Conservation (phyloP, 2,888 invertebrate species). For the Ochlodes sylvanus region DNA sequence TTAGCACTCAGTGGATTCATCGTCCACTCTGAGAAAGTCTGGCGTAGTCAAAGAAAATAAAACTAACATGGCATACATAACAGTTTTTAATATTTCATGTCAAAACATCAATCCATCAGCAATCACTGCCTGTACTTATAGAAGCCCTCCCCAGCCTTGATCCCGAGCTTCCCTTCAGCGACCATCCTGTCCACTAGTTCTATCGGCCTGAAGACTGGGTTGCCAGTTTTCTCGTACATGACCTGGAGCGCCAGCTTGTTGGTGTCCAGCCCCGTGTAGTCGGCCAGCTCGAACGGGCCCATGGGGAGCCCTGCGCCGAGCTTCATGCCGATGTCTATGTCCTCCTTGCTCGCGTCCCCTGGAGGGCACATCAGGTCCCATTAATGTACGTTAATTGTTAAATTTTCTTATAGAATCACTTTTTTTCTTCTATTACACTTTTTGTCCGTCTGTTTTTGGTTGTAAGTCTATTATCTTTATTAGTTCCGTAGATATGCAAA, state of each 20-base stretch:
- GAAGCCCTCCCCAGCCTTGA: constrained; percentile 94
- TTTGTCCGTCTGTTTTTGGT: no score
- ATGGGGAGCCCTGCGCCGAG: constrained; percentile 95
- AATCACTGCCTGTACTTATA: constrained; percentile 87
- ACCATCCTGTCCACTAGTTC: constrained; percentile 88
- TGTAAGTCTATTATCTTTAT: no score
- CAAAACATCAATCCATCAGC: neutral
- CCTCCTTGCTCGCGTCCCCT: constrained; percentile 89
- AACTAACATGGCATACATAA: neutral
- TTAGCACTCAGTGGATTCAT: no score
- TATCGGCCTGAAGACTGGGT: constrained; percentile 83
- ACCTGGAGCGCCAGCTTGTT: constrained; percentile 91
- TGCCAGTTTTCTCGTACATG: constrained; percentile 87
- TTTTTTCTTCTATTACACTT: no score
- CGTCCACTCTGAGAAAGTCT: no score
- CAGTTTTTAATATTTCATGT: neutral
- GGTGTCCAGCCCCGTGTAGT: constrained; percentile 95
- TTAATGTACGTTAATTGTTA: no score
- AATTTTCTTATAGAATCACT: no score
- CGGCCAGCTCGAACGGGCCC: constrained; percentile 95
- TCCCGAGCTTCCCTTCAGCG: constrained; percentile 90
- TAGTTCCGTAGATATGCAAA: no score
- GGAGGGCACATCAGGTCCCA: constrained; percentile 24
- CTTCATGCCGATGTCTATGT: constrained; percentile 96
- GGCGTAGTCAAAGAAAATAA: neutral